Evolutionary conservation across 1,140 invertebrate species (phyloP), one percentile per base, ranked within the genome.

Genomic region (Leptonema lineaticorne): DNA sequence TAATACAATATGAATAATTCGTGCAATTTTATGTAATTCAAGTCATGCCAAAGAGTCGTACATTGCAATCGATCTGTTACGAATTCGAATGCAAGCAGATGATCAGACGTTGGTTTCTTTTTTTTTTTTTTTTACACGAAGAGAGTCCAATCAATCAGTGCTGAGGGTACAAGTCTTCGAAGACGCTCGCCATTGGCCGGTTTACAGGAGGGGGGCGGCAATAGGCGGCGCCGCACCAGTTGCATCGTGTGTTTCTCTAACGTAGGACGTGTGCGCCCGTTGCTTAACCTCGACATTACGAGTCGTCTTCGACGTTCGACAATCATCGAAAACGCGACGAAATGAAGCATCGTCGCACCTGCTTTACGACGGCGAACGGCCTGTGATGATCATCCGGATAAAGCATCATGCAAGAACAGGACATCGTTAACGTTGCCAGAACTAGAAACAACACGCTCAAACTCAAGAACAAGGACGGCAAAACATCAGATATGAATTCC

Each of bases 401-500:
- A n/a, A n/a, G 22, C 63, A 67, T 59, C 18, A 73, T 68, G 71
- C 71, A 70, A 59, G 71, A 73, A 18, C 81, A 81, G 80, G 81
- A 74, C 77, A 79, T 76, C 79, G 75, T 74, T 79, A 78, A 20
- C 80, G n/a, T 27, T 11, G 6, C 78, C 60, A 74, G 78, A 72
- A 76, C 75, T 14, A 80, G 73, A 69, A 80, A 80, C 69, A 82
- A 82, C 73, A 80, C 79, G 24, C 73, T 82, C 66, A 83, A 83
- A 69, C 74, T 83, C 48, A 83, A 82, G 63, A 83, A 83, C 73
- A 83, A 82, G 75, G 81, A 83, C 72, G 77, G 57, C 50, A 83
- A 81, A 73, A 75, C 63, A 73, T 73, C 75, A 41, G 81, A 82
- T 29, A 80, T 80, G 78, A 80, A 75, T 67, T 74, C 76, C 67